Conservation (phyloP, 2,113 vertebrate species). For the Buteo buteo region DNA sequence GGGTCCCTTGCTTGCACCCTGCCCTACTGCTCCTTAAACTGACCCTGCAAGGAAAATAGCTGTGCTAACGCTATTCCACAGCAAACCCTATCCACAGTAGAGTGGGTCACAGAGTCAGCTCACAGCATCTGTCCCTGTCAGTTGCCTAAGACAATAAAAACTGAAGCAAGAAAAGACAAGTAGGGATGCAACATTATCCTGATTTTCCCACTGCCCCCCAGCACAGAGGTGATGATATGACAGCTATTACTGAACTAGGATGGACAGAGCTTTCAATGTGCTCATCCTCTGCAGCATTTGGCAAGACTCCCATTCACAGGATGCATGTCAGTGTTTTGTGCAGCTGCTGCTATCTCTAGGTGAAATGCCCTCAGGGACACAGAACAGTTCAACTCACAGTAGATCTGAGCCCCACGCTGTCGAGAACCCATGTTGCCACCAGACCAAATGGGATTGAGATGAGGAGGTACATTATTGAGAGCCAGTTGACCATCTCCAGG, state of each 20-base stretch:
- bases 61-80: background rate
- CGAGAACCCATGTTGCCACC: slow-evolving; percentile 87
- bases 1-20: background rate
- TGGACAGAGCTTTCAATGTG: background rate
- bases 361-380: background rate
- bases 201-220: background rate
- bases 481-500: slow-evolving; percentile 82
- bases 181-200: background rate
- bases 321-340: background rate
- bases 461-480: slow-evolving; percentile 86
- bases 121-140: background rate
- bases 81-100: background rate
- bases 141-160: background rate
- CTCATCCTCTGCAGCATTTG: background rate
- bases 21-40: background rate
- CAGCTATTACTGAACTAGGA: background rate
- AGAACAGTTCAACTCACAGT: slow-evolving; percentile 73
- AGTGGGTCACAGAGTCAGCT: background rate
- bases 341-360: background rate
- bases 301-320: background rate
- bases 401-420: slow-evolving; percentile 82
- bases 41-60: background rate
- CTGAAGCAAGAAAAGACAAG: background rate
- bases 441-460: slow-evolving; percentile 84
- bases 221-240: background rate